Evolutionary conservation across 2,113 vertebrate species (phyloP).

Genomic region (Perca schrenkii): DNA sequence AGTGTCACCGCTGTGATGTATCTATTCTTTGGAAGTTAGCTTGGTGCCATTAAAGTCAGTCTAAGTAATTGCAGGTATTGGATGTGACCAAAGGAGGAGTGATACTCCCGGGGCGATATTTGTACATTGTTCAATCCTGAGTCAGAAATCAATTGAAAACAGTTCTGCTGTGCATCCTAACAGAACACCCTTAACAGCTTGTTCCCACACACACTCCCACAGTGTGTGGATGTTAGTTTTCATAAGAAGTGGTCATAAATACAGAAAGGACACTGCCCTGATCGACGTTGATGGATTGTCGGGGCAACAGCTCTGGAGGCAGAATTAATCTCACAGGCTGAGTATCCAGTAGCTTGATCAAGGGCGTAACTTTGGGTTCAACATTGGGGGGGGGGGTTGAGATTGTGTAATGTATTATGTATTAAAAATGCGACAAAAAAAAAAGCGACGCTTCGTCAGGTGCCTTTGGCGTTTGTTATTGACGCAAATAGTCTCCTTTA

Average conservation of each 20-base stretch:
- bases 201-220: not conserved
- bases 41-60: slow-evolving; percentile 43
- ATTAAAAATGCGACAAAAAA: too few species aligned
- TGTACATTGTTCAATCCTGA: slow-evolving; percentile 45
- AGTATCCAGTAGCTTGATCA: slow-evolving; percentile 3
- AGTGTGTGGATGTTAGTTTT: not conserved
- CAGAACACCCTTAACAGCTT: not conserved
- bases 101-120: slow-evolving; percentile 48
- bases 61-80: slow-evolving; percentile 58
- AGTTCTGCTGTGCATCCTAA: slow-evolving; percentile 43
- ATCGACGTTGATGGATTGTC: not conserved
- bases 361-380: too few species aligned
- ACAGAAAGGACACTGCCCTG: not conserved
- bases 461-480: too few species aligned
- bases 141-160: slow-evolving; percentile 60
- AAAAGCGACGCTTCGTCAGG: too few species aligned
- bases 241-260: not conserved
- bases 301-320: not conserved
- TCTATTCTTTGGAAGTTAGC: slow-evolving; percentile 20
- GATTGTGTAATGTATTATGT: too few species aligned
- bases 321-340: not conserved
- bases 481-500: too few species aligned
- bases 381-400: too few species aligned
- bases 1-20: not conserved
- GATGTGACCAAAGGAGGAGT: slow-evolving; percentile 53